A percentile compares a stretch with the other conserved stretches of the same genome.
Evolutionary conservation across 1,140 invertebrate species (phyloP).

Genomic region (Hypothenemus hampei): DNA sequence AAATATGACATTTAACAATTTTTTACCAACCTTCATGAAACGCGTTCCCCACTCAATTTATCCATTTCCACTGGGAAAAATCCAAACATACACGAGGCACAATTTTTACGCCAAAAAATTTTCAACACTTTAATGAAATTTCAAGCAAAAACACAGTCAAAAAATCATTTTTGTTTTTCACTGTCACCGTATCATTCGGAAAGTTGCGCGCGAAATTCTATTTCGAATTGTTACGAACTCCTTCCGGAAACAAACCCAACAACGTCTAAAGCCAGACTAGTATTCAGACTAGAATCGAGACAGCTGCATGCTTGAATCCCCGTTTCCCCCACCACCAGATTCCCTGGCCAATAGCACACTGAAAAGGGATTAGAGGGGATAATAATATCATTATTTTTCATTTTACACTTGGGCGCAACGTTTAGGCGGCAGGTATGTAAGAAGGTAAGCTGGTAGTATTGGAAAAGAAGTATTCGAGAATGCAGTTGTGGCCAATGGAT

Average conservation of each 20-base stretch:
- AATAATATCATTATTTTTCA: conserved; percentile 47
- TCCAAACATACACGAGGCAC: no score
- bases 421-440: conserved; percentile 34
- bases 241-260: not conserved
- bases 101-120: no score
- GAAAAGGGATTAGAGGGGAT: conserved; percentile 35
- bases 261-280: conserved; percentile 25
- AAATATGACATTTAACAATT: no score
- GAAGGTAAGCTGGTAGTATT: conserved; percentile 8
- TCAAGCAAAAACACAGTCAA: no score
- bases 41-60: no score
- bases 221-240: not conserved
- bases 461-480: not conserved
- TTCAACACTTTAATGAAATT: no score
- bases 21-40: no score
- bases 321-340: conserved; percentile 26
- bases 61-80: no score
- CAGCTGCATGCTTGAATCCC: conserved; percentile 34
- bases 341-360: conserved; percentile 31
- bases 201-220: not conserved
- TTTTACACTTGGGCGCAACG: conserved; percentile 40
- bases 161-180: not conserved
- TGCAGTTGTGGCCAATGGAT: not conserved
- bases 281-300: conserved; percentile 32
- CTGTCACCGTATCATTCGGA: not conserved